A percentile compares a stretch with the other conserved stretches of the same genome.
These are phyloP conservation scores for Drosophila limbata DNA, from an alignment of 2,888 invertebrate genomes.

Conservation along the genomic window DNA sequence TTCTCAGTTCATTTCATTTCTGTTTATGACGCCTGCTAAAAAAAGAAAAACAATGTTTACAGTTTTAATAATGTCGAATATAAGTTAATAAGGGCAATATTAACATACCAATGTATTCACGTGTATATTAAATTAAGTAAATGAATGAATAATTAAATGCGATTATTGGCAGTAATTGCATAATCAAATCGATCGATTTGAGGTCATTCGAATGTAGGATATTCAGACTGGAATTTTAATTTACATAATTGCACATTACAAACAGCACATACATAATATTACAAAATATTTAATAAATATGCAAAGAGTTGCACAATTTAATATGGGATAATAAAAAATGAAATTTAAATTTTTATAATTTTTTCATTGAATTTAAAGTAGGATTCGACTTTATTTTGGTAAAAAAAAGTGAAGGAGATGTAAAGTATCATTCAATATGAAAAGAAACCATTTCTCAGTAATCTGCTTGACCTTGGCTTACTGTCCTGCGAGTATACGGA, in stretches of 20 bases:
- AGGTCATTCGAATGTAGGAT: not conserved
- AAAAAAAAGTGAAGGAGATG: not conserved
- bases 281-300: not conserved
- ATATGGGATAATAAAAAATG: not conserved
- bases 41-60: not conserved
- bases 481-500: not conserved
- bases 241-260: not conserved
- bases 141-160: not conserved
- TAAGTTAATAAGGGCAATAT: not conserved
- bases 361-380: not conserved
- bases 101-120: not conserved
- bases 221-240: not conserved
- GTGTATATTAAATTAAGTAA: not conserved
- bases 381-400: no score
- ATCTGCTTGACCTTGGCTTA: not conserved
- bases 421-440: not conserved
- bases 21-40: not conserved
- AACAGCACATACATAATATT: not conserved
- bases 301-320: not conserved
- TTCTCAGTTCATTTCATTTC: not conserved
- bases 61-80: not conserved
- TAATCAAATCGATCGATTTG: slow-evolving; percentile 10
- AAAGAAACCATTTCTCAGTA: not conserved
- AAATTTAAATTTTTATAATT: not conserved
- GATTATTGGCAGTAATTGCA: slow-evolving; percentile 1